These are phyloP conservation scores for Anthopleura sola DNA, from an alignment of 64 coral and sea anemone species.

Conservation along the genomic window DNA sequence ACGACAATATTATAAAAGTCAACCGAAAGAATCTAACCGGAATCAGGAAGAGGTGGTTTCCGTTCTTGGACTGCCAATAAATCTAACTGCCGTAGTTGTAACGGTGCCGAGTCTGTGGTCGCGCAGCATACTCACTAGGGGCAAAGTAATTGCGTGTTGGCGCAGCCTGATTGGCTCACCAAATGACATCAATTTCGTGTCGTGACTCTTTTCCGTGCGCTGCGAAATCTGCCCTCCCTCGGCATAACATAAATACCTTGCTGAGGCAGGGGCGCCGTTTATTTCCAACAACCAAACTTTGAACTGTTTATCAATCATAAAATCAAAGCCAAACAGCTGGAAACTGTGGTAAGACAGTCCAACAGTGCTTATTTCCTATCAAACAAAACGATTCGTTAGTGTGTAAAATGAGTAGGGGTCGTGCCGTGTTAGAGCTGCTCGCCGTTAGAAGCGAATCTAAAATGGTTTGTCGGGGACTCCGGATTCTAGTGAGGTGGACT, in stretches of 20 bases:
- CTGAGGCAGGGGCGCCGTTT: conserved; percentile 78
- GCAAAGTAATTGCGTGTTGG: no score
- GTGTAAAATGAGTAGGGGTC: background rate
- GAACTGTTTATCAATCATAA: conserved; percentile 60
- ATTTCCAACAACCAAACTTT: conserved; percentile 81
- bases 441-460: background rate
- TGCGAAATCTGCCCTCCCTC: no score
- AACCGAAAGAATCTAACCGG: background rate
- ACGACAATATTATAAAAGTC: background rate
- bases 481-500: background rate
- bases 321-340: conserved; percentile 91
- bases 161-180: background rate
- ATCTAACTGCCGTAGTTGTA: background rate
- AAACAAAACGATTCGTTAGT: background rate
- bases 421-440: background rate
- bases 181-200: background rate
- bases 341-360: conserved; percentile 68
- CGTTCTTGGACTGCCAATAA: background rate
- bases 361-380: conserved; percentile 54
- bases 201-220: background rate
- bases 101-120: no score
- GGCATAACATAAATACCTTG: conserved; percentile 48
- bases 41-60: background rate
- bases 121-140: no score
- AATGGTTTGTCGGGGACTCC: background rate